phyloP scores from a whole-genome alignment of 2,113 vertebrate genomes.

The Jaculus jaculus region DNA sequence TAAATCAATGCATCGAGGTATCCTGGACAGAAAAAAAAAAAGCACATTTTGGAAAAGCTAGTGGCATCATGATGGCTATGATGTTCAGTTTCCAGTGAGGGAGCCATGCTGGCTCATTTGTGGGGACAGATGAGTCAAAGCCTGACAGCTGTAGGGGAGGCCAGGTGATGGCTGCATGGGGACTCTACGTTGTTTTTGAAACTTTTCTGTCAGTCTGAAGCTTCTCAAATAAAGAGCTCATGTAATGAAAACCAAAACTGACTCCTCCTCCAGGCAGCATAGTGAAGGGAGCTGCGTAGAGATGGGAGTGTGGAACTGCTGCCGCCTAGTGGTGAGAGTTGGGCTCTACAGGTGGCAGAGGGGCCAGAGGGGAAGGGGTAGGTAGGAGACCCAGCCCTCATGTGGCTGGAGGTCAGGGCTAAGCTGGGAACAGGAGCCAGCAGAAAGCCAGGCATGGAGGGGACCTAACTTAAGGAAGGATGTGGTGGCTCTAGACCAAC shows the following conservation, averaged over 20 bases:
- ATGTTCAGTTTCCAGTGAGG: no score
- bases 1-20: not conserved
- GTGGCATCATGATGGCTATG: no score
- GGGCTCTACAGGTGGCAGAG: not conserved
- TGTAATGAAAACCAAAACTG: not conserved
- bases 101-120: fast-evolving
- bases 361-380: not conserved
- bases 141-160: not conserved
- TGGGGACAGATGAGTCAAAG: not conserved
- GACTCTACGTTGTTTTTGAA: not conserved
- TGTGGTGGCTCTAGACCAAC: not conserved
- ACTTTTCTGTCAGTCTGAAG: not conserved
- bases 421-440: not conserved
- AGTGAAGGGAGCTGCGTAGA: not conserved
- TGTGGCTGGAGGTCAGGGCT: not conserved
- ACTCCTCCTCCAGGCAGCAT: not conserved
- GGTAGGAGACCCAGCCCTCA: not conserved
- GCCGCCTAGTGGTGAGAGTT: not conserved
- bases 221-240: not conserved
- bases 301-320: not conserved
- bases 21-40: not conserved
- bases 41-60: not conserved
- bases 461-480: not conserved
- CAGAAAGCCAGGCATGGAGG: not conserved
- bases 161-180: not conserved